Evolutionary conservation across 2,888 invertebrate species (phyloP).

Genomic region (Saturnia pavonia): DNA sequence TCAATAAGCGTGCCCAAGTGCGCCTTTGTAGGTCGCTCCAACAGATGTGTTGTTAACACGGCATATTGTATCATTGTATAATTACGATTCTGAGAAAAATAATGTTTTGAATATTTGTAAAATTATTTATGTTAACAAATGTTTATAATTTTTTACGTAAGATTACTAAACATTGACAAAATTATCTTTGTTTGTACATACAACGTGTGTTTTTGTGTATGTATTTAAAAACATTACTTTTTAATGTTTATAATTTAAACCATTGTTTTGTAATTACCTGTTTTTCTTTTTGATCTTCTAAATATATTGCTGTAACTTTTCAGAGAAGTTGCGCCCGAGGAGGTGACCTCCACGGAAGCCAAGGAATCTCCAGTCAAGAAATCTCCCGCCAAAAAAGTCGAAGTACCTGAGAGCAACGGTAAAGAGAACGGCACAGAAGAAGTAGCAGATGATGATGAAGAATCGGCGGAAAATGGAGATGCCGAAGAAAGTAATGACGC

Average conservation of each 20-base stretch:
- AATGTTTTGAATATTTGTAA: background rate
- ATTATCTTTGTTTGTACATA: background rate
- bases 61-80: background rate
- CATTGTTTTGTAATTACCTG: background rate
- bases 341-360: slow-evolving; percentile 73
- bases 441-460: slow-evolving; percentile 58
- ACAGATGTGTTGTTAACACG: background rate
- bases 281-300: background rate
- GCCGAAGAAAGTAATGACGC: slow-evolving; percentile 76
- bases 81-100: background rate
- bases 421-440: slow-evolving; percentile 73
- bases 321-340: slow-evolving; percentile 74
- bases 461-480: slow-evolving; percentile 68
- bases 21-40: background rate
- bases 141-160: background rate
- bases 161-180: background rate
- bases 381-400: slow-evolving; percentile 77
- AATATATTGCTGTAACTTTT: slow-evolving; percentile 35
- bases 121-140: background rate
- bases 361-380: slow-evolving; percentile 79
- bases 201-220: background rate
- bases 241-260: background rate
- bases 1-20: slow-evolving; percentile 13
- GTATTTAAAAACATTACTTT: background rate
- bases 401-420: slow-evolving; percentile 74